Evolutionary conservation across 2,113 vertebrate species (phyloP).

Genomic region (Ochotona curzoniae): DNA sequence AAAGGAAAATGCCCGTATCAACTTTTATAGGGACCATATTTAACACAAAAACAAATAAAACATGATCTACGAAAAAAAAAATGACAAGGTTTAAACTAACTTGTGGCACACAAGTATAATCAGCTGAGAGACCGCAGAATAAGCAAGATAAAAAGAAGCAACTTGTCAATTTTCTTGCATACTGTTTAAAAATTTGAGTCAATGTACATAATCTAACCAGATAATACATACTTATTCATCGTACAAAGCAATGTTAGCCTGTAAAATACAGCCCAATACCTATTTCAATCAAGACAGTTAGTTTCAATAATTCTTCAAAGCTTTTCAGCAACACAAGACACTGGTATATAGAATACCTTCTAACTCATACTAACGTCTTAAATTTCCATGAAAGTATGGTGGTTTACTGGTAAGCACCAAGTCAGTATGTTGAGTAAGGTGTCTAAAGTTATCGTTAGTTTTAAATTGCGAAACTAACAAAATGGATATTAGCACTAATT

Average conservation of each 20-base stretch:
- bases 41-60: not conserved
- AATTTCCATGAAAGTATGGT: not conserved
- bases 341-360: not conserved
- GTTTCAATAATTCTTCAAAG: not conserved
- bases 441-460: not conserved
- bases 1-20: constrained; percentile 43
- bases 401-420: not conserved
- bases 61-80: not conserved
- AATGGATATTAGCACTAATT: not conserved
- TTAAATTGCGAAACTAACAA: not conserved
- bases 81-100: constrained; percentile 22
- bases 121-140: constrained; percentile 49
- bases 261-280: not conserved
- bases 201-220: constrained; percentile 67
- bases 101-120: constrained; percentile 69
- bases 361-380: not conserved
- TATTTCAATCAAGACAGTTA: constrained; percentile 24
- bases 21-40: not conserved
- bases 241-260: constrained; percentile 68
- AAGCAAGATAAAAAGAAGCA: constrained; percentile 51
- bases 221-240: constrained; percentile 69
- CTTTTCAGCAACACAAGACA: not conserved
- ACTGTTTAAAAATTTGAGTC: constrained; percentile 74
- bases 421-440: not conserved
- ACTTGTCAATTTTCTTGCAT: constrained; percentile 78